Evolutionary conservation across 2,113 vertebrate genomes (phyloP).

Genomic region (Rousettus leschenaultii): DNA sequence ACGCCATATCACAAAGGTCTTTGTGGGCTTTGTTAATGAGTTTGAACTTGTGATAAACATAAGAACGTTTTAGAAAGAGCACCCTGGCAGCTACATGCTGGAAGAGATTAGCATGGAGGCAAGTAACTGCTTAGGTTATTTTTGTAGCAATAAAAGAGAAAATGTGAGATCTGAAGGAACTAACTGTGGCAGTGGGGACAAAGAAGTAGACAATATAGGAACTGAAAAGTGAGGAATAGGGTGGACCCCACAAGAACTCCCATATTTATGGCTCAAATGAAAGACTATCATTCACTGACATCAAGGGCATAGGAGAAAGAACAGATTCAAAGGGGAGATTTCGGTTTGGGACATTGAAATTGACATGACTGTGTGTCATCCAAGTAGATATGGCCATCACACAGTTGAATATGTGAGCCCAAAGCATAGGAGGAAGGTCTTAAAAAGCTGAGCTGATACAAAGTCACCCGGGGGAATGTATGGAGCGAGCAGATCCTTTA

Average conservation of each 20-base stretch:
- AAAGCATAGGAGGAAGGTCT: neutral
- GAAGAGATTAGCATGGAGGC: neutral
- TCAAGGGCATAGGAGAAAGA: neutral
- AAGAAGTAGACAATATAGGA: neutral
- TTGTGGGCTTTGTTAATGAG: neutral
- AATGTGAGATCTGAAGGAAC: neutral
- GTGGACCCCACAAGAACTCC: neutral
- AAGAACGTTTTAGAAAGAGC: slow-evolving; percentile 16
- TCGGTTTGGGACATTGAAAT: neutral
- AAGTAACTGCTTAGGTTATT: neutral
- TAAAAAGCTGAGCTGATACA: neutral
- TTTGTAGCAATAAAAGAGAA: slow-evolving; percentile 30
- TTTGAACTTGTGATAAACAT: neutral
- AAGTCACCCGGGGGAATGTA: neutral
- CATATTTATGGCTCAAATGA: neutral
- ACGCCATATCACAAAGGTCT: neutral
- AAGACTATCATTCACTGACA: neutral
- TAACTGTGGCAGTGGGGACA: neutral
- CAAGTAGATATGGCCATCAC: neutral
- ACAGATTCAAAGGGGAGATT: neutral
- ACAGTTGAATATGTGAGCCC: neutral
- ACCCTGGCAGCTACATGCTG: neutral
- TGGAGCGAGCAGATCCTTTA: neutral
- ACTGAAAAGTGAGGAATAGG: neutral
- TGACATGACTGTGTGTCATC: neutral